Evolutionary conservation across 2,888 invertebrate species (phyloP).

Genomic region (Cosmorhoe ocellata): DNA sequence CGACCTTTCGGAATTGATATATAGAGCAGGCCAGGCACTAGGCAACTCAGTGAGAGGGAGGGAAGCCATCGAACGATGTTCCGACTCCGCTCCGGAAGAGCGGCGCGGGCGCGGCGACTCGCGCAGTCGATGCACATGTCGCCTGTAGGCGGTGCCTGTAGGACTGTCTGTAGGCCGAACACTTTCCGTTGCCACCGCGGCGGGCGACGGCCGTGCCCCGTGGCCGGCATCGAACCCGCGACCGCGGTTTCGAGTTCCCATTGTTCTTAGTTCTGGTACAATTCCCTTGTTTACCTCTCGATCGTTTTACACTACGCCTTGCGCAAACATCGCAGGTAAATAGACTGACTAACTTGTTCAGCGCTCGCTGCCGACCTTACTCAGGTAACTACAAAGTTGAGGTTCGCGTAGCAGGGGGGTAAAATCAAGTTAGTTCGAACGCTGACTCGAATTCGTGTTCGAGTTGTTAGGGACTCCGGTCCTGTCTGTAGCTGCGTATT

Average conservation of each 20-base stretch:
- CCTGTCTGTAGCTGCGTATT: slow-evolving; percentile 39
- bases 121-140: background rate
- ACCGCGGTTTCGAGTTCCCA: slow-evolving; percentile 12
- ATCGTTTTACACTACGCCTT: slow-evolving; percentile 39
- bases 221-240: slow-evolving; percentile 16
- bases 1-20: too few relatives aligned
- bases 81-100: too few relatives aligned
- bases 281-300: slow-evolving; percentile 48
- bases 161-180: too few relatives aligned
- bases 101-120: too few relatives aligned
- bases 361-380: slow-evolving; percentile 27
- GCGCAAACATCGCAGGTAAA: slow-evolving; percentile 56
- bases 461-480: slow-evolving; percentile 55
- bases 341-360: slow-evolving; percentile 35
- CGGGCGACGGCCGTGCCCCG: background rate
- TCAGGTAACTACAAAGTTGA: slow-evolving; percentile 27
- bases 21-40: too few relatives aligned
- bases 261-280: slow-evolving; percentile 48
- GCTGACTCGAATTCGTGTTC: slow-evolving; percentile 62
- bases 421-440: slow-evolving; percentile 40
- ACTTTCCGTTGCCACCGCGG: too few relatives aligned
- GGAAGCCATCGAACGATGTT: too few relatives aligned
- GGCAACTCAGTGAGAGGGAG: too few relatives aligned
- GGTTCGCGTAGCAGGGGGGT: slow-evolving; percentile 14
- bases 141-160: too few relatives aligned